phyloP scores from a whole-genome alignment of 2,113 vertebrate species.

The Rhinichthys klamathensis region DNA sequence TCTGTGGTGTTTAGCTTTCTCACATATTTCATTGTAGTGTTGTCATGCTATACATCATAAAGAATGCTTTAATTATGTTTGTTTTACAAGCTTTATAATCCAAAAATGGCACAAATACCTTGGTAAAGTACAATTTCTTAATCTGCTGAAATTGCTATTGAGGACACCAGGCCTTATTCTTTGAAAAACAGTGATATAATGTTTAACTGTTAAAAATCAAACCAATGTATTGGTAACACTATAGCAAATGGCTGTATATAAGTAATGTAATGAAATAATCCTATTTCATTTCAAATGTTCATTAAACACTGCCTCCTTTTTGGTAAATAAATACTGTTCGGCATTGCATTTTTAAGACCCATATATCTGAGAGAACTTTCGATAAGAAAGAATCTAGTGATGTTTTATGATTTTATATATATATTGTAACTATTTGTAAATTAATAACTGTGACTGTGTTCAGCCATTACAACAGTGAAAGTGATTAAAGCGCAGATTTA shows the following conservation, averaged over 20 bases:
- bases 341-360: neutral
- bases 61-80: neutral
- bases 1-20: neutral
- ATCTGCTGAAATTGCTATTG: neutral
- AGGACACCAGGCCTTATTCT: neutral
- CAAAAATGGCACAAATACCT: neutral
- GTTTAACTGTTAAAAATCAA: conserved; percentile 8
- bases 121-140: neutral
- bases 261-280: neutral
- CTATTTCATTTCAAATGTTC: neutral
- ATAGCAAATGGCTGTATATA: neutral
- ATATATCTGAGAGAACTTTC: neutral
- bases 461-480: neutral
- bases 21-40: neutral
- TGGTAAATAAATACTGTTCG: neutral
- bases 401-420: neutral
- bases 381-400: neutral
- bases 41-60: neutral
- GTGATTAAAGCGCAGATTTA: neutral
- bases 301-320: neutral
- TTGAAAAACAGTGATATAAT: neutral
- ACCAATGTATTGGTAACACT: neutral
- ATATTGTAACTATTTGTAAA: neutral
- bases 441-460: conserved; percentile 3
- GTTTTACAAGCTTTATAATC: conserved; percentile 1